Conservation (phyloP, 2,797 vertebrate species). For the Holocentrus rufus region DNA sequence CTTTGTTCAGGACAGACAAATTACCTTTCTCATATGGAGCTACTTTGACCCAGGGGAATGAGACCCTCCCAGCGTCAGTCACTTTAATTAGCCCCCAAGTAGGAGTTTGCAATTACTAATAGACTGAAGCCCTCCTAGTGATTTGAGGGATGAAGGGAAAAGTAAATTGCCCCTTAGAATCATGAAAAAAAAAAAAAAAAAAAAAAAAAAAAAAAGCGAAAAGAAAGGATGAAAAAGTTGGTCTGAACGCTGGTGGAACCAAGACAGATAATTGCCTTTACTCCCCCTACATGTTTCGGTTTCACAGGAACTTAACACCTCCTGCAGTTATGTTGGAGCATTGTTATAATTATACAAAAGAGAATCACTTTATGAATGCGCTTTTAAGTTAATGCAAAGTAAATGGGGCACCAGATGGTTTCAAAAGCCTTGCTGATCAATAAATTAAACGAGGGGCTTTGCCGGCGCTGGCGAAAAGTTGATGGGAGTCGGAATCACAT, state of each 20-base stretch:
- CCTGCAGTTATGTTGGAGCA: slow-evolving; percentile 73
- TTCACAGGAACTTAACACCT: slow-evolving; percentile 73
- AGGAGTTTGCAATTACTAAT: slow-evolving; percentile 94
- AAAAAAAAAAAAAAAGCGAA: slow-evolving; percentile 46
- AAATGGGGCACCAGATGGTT: slow-evolving; percentile 84
- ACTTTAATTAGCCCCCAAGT: slow-evolving; percentile 99
- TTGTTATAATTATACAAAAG: slow-evolving; percentile 78
- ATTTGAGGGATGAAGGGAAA: slow-evolving; percentile 86
- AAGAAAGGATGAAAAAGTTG: slow-evolving; percentile 74
- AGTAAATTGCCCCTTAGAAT: slow-evolving; percentile 85
- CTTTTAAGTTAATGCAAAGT: slow-evolving; percentile 82
- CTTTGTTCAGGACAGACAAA: slow-evolving; percentile 99
- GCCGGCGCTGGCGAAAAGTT: slow-evolving; percentile 64
- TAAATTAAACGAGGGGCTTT: slow-evolving; percentile 76
- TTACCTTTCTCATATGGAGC: slow-evolving; percentile 96
- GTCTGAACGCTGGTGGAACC: slow-evolving; percentile 62
- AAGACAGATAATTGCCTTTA: slow-evolving; percentile 77
- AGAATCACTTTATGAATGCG: slow-evolving; percentile 79
- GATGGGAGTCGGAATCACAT: slow-evolving; percentile 57
- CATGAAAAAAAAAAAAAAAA: slow-evolving; percentile 73
- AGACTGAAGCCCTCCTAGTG: slow-evolving; percentile 92
- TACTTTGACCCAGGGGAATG: slow-evolving; percentile 93
- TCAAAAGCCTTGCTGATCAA: slow-evolving; percentile 81
- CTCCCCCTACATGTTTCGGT: slow-evolving; percentile 68
- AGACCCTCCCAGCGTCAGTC: slow-evolving; percentile 92